Evolutionary conservation across 2,888 invertebrate species (phyloP).

Genomic region (Pristionchus maxplancki): DNA sequence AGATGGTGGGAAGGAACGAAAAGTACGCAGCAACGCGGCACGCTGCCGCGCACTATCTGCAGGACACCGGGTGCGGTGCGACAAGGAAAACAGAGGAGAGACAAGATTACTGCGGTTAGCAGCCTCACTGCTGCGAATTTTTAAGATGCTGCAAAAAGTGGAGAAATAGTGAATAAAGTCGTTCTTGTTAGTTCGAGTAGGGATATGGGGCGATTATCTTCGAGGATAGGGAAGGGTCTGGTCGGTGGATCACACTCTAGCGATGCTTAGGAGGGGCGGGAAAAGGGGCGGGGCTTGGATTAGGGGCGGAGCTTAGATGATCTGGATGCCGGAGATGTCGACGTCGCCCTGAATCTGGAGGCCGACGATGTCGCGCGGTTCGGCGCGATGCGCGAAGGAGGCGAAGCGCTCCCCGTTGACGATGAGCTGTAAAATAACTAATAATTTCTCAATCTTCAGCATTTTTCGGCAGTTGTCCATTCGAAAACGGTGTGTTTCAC

Average conservation of each 20-base stretch:
- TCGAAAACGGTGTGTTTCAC: too few species aligned
- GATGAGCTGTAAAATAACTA: constrained; percentile 64
- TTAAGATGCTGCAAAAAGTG: not conserved
- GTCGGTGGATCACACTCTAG: constrained; percentile 36
- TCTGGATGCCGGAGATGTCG: constrained; percentile 61
- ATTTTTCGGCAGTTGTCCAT: too few species aligned
- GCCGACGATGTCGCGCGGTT: constrained; percentile 70
- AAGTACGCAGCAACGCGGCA: not conserved
- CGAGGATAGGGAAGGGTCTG: not conserved
- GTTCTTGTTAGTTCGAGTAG: not conserved
- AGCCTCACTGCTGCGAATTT: not conserved
- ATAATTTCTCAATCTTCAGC: not conserved
- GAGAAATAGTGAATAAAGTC: not conserved
- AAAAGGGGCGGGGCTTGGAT: not conserved
- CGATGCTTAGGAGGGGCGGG: not conserved
- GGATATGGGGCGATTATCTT: constrained; percentile 30
- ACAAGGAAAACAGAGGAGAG: not conserved
- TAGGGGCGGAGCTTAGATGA: constrained; percentile 55
- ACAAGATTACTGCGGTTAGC: constrained; percentile 9
- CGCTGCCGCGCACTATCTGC: not conserved
- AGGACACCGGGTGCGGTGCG: constrained; percentile 24
- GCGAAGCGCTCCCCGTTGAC: constrained; percentile 75
- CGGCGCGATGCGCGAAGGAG: constrained; percentile 72
- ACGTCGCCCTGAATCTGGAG: constrained; percentile 70
- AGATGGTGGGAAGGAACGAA: not conserved